Evolutionary conservation across 53 echinoderm and acorn worm genomes (phyloP).

Genomic region (Paelopatides confundens): DNA sequence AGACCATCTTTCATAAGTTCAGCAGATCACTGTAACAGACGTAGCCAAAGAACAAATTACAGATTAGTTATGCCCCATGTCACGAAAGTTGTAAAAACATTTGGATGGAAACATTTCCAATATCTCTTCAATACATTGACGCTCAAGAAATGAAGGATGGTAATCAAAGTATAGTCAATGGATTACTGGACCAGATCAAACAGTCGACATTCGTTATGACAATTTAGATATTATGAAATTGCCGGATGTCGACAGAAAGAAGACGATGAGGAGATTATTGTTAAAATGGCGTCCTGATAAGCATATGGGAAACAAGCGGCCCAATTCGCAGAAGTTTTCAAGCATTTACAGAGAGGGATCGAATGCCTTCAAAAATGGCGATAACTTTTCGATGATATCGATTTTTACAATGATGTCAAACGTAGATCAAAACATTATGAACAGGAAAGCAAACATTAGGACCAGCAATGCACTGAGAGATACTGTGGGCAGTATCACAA

Average conservation of each 20-base stretch:
- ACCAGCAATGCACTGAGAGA: background rate
- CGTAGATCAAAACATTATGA: background rate
- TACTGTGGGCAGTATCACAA: background rate
- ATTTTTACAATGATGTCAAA: constrained; percentile 14
- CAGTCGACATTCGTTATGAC: no score
- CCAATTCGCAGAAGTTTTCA: constrained; percentile 62
- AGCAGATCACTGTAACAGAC: no score
- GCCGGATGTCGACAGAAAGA: constrained; percentile 56
- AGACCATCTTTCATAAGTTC: no score
- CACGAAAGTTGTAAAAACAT: no score
- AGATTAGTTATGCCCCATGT: no score
- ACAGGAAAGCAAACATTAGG: background rate
- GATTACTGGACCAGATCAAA: no score
- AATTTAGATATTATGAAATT: constrained; percentile 28
- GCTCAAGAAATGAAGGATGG: no score
- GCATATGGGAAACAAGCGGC: constrained; percentile 54
- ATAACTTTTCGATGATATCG: background rate
- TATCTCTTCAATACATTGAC: no score
- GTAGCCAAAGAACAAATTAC: no score
- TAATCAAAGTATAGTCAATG: no score
- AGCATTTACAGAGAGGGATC: constrained; percentile 66
- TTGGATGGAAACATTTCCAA: no score
- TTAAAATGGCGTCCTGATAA: constrained; percentile 77
- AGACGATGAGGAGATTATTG: constrained; percentile 61
- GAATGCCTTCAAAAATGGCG: background rate